These are phyloP conservation scores for Trichogramma evanescens DNA, from an alignment of 2,888 invertebrate species.

Conservation along the genomic window DNA sequence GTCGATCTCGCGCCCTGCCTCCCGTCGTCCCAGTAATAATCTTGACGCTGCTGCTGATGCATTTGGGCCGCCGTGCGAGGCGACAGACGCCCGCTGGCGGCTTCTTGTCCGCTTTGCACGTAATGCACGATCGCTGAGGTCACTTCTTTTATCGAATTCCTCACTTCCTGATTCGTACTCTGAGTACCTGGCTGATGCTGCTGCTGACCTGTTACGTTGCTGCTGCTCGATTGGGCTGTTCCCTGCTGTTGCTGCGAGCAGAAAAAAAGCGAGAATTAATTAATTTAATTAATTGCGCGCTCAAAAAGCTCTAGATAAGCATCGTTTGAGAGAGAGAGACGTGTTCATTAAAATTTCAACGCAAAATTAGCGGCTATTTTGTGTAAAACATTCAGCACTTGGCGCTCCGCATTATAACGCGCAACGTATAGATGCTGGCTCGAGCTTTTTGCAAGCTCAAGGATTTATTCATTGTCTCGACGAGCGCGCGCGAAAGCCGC, in stretches of 20 bases:
- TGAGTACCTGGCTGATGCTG: constrained; percentile 36
- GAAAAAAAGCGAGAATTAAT: no score
- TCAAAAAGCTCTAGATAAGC: no score
- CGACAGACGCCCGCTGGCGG: constrained; percentile 42
- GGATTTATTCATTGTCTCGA: no score
- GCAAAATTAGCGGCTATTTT: no score
- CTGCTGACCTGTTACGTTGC: constrained; percentile 23
- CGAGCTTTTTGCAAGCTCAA: no score
- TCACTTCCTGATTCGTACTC: constrained; percentile 46
- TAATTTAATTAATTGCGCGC: no score
- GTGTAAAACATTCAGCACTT: no score
- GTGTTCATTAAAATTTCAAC: no score
- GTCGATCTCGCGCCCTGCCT: constrained; percentile 44
- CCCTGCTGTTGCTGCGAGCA: constrained; percentile 4
- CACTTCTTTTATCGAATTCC: constrained; percentile 81
- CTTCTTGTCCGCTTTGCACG: constrained; percentile 56
- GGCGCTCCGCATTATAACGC: no score
- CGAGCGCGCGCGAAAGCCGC: no score
- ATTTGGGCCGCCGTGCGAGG: constrained; percentile 23
- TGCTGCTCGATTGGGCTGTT: constrained; percentile 19
- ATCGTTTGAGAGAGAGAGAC: no score
- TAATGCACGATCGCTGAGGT: constrained; percentile 90
- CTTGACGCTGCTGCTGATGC: constrained; percentile 31
- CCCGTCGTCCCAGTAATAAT: constrained; percentile 39
- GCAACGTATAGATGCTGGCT: no score